A percentile compares a stretch with the other conserved stretches of the same genome.
These are phyloP conservation scores for Piscicola geometra DNA, from an alignment of 2,888 invertebrate genomes.

Conservation along the genomic window DNA sequence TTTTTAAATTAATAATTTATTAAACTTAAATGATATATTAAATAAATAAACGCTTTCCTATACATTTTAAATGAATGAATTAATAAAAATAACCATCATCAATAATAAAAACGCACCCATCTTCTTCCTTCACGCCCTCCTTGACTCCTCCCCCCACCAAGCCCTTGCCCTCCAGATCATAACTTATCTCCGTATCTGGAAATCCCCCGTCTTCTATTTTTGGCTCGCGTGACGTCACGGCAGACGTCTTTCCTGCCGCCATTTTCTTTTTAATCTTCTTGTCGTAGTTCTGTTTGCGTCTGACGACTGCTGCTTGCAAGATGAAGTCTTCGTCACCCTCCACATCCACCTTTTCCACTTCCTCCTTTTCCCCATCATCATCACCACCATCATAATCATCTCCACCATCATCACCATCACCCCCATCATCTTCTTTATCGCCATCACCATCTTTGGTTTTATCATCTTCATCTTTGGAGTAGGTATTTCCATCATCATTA, in stretches of 20 bases:
- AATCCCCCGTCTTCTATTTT: neutral
- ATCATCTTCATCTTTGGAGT: neutral
- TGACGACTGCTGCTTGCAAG: neutral
- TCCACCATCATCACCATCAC: neutral
- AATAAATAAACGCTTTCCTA: too few relatives aligned
- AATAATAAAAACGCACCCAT: too few relatives aligned
- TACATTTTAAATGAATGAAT: too few relatives aligned
- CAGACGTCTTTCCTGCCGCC: too few relatives aligned
- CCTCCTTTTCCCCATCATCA: neutral
- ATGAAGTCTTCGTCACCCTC: neutral
- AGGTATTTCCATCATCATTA: neutral
- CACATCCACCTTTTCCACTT: neutral
- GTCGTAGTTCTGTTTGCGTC: neutral
- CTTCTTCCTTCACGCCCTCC: neutral
- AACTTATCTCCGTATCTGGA: neutral
- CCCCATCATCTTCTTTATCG: neutral
- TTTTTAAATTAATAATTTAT: too few relatives aligned
- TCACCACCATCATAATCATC: slow-evolving; percentile 20
- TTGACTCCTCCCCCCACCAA: neutral
- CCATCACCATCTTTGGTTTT: neutral
- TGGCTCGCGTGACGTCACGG: too few relatives aligned
- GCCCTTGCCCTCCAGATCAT: neutral
- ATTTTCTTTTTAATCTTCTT: neutral
- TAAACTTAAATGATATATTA: too few relatives aligned
- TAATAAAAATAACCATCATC: too few relatives aligned